phyloP scores from a whole-genome alignment of 1,140 invertebrate genomes.

The Saccostrea glomerata region DNA sequence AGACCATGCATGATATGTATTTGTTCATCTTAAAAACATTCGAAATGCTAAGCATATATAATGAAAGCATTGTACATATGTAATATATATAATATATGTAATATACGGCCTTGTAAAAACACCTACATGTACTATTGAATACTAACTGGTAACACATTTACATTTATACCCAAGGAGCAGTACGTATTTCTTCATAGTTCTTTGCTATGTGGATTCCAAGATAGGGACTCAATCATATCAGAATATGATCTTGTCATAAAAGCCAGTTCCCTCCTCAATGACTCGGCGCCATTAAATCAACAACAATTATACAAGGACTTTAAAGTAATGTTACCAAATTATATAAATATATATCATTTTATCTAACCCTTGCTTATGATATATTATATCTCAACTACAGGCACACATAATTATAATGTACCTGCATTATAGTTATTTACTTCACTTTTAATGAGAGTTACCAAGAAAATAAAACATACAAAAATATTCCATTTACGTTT shows the following conservation, averaged over 20 bases:
- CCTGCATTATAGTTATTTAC: not conserved
- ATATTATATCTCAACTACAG: not conserved
- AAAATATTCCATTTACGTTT: no score
- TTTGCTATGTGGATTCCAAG: not conserved
- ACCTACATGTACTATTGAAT: no score
- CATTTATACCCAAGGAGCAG: no score
- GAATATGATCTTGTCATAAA: not conserved
- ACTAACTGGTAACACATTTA: no score
- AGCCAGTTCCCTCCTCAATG: not conserved
- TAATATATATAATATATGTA: no score
- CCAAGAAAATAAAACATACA: no score
- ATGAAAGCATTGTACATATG: no score
- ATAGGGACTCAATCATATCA: not conserved
- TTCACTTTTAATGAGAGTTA: not conserved
- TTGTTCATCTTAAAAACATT: no score
- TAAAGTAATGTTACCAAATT: not conserved
- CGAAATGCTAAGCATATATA: no score
- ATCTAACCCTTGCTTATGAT: not conserved
- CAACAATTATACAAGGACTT: not conserved
- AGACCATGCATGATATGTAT: no score
- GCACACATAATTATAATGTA: not conserved
- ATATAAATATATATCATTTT: not conserved
- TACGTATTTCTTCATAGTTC: not conserved
- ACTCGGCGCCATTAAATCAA: not conserved
- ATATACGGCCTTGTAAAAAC: no score